Evolutionary conservation across 2,113 vertebrate genomes (phyloP), one percentile per base, ranked within the genome.

Genomic region (Ophiodon elongatus): DNA sequence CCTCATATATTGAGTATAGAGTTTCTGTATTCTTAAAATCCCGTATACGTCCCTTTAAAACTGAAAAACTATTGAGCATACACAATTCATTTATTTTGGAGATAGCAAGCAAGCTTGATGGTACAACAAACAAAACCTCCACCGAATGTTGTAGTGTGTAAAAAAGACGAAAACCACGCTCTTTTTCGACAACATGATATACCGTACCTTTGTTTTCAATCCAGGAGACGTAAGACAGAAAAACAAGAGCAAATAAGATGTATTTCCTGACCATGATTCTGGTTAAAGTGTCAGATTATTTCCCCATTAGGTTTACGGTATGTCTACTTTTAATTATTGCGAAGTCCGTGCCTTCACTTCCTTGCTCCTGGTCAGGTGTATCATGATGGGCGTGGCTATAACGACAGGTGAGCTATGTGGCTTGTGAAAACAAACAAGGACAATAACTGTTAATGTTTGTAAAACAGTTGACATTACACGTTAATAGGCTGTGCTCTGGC

Each of bases 121-220:
- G 21, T 6, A 17, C 25, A 19, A 27, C 4, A 52, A 66, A 59
- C 54, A 27, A 64, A 27, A 14, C 27, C 6, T 4, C 17, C 7
- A 54, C 17, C 1, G 1, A 31, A 8, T 14, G 15, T 23, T 39
- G 15, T 1, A 2, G 4, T 4, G 29, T 37, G 17, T 6, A 25
- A 25, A 76, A 60, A 72, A 56, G 4, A 29, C 25, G 4, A 57
- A 64, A 37, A 52, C 59, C 13, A 11, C 13, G 4, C 6, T 19
- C 1, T 19, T 45, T 69, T 41, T 45, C 8, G 10, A 3, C 41
- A 4, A 1, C 25, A 33, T 17, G 4, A 23, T 6, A 13, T 4
- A 33, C 4, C 93, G 93, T 78, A 94, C 94, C 92, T 88, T 75
- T 50, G 45, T 19, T 87, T n/a, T 84, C 54, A 50, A 64, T 63